A percentile compares a stretch with the other conserved stretches of the same genome.
phyloP scores from a whole-genome alignment of 2,888 invertebrate genomes.

The Pachydiplax longipennis region DNA sequence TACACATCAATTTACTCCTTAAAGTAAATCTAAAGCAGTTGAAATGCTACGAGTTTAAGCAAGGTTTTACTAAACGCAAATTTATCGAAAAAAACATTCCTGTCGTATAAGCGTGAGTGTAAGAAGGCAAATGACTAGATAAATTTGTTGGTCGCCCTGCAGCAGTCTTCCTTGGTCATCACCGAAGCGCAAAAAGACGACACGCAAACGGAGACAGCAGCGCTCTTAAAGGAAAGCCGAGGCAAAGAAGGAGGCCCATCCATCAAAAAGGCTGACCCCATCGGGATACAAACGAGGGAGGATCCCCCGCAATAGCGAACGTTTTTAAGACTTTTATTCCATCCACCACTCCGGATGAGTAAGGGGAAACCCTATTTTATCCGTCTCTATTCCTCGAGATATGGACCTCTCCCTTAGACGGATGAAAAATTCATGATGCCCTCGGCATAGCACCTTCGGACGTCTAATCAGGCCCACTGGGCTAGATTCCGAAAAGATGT shows the following conservation, averaged over 20 bases:
- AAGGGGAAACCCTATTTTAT: constrained; percentile 37
- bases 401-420: constrained; percentile 1
- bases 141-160: too few species aligned
- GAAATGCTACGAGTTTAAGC: too few species aligned
- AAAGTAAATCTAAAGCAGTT: too few species aligned
- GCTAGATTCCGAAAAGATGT: constrained; percentile 9
- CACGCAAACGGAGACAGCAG: background rate
- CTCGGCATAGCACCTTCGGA: constrained; percentile 23
- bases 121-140: too few species aligned
- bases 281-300: background rate
- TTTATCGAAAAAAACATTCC: too few species aligned
- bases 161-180: too few species aligned
- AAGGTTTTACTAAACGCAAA: too few species aligned
- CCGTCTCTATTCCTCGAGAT: background rate
- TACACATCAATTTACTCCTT: too few species aligned
- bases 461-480: constrained; percentile 24
- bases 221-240: background rate
- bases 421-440: constrained; percentile 35
- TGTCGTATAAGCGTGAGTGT: too few species aligned
- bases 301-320: background rate
- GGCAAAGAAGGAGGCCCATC: background rate
- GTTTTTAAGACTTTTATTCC: background rate
- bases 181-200: too few species aligned
- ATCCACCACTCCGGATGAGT: constrained; percentile 18
- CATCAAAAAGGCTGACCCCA: constrained; percentile 4